Base-by-base conservation (phyloP, 1,140 invertebrate species). In the Ostrea denselamellosa region DNA sequence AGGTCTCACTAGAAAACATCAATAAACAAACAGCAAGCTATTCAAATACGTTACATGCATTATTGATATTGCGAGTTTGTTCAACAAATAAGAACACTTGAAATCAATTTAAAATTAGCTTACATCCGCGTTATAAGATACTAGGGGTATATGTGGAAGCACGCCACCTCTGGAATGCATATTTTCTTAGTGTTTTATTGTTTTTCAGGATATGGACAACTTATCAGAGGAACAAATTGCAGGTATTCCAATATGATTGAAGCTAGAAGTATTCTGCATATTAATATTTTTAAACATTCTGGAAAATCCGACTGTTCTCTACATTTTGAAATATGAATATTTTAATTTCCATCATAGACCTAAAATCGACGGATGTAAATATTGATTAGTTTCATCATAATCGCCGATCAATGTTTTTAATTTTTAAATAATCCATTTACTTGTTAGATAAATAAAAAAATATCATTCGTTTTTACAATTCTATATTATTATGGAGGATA, bases 171-270 rank as follows among this genome's bases (percentile, higher is more conserved):
- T 77, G 8, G 22, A 52, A 83, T 54, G 82, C 22, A n/a, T 10
- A 17, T n/a, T 10, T 22, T 28, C 17, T 22, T 52, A 10, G 8
- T 34, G 52, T 25, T 83, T 53, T 19, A n/a, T n/a, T 19, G n/a
- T 83, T 54, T 83, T 83, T 17, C 51, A 83, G 44, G 51, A 53
- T 10, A 83, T 83, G 82, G 86, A 87, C 17, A 87, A 87, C 77
- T 87, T 83, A 51, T 58, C 86, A 34, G 86, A 87, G 52, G 86
- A 87, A 62, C 86, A 87, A 25, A 83, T 87, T 28, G 86, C 86
- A 25, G 71, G 68, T 81, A 86, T 9, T 25, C 12, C 8, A 53
- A 52, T 51, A 14, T 53, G 51, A 9, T 56, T 83, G 0, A 22
- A 44, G 5, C 34, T 44, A 44, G 34, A 44, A 44, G 17, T 52